Evolutionary conservation across 2,888 invertebrate species (phyloP), one percentile per base, ranked within the genome.

Genomic region (Leucania comma): DNA sequence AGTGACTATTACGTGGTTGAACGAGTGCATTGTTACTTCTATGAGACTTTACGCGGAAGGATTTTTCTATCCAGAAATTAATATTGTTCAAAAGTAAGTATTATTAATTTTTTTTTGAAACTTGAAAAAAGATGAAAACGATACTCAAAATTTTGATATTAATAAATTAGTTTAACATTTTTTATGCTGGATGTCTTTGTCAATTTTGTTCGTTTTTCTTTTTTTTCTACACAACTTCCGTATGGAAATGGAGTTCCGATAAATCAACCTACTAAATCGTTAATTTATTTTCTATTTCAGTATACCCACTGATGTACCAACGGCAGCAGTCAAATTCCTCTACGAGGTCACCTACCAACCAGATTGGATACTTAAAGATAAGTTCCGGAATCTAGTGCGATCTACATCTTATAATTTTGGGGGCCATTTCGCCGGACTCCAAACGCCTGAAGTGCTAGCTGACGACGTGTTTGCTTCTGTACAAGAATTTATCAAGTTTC

Each of bases 351-450:
- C 95, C 3, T 97, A 97, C 66, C 92, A 95, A 66, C 96, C 98
- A 0, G 97, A 97, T 78, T 96, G 96, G 87, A 91, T 98, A 46
- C 86, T 98, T 5, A 92, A 93, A 57, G 96, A 96, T 46, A 97
- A 97, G 85, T 98, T 95, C 88, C 89, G 86, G 0, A 98, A 98
- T 87, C 85, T 99, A 42, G 96, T 98, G 3, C 97, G 97, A 46
- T 97, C 97, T 71, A 97, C 96, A 0, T 96, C 97, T 46, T 89
- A 97, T 63, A 93, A 96, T 1, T 93, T 96, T 17, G 98, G 98
- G 1, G 99, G 99, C 0, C 99, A 99, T 91, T 99, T 99, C 92
- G 98, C 98, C 1, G 98, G 98, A 0, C 94, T 98, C 77, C 98
- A 99, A 88, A 96, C 97, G 57, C 98, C 99, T 0, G 90, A 96